Evolutionary conservation across 2,888 invertebrate species (phyloP).

Genomic region (Ormyrus pomaceus): DNA sequence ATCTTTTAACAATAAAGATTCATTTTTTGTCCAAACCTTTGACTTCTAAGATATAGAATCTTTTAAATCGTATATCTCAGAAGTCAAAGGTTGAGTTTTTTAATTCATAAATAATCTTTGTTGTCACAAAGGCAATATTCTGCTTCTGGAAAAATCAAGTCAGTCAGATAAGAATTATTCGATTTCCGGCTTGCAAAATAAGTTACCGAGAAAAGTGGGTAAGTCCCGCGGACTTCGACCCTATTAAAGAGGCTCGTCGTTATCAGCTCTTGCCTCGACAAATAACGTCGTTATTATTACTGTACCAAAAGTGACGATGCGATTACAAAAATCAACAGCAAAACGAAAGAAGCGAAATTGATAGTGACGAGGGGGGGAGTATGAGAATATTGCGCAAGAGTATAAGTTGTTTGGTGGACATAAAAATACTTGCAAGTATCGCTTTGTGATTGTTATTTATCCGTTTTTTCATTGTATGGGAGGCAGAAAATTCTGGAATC

Average conservation of each 20-base stretch:
- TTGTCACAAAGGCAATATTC: background rate
- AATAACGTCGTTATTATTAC: constrained; percentile 26
- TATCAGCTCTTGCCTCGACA: constrained; percentile 21
- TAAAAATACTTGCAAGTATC: no score
- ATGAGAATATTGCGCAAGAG: background rate
- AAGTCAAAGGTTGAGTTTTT: no score
- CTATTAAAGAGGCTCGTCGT: constrained; percentile 48
- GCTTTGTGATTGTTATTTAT: no score
- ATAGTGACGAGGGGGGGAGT: no score
- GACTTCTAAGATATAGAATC: no score
- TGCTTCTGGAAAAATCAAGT: background rate
- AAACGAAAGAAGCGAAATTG: background rate
- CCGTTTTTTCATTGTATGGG: no score
- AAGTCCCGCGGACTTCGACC: constrained; percentile 3
- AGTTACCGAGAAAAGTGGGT: constrained; percentile 9
- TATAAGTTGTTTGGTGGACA: background rate
- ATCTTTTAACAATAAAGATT: no score
- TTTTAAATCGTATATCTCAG: no score
- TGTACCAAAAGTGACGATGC: constrained; percentile 2
- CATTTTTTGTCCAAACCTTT: no score
- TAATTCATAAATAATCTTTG: background rate
- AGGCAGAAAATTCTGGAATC: no score
- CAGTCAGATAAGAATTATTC: background rate
- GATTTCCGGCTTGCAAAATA: constrained; percentile 8
- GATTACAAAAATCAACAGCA: constrained; percentile 19